These are phyloP conservation scores for Potorous gilbertii DNA, from an alignment of 2,797 vertebrate genomes.

Conservation along the genomic window DNA sequence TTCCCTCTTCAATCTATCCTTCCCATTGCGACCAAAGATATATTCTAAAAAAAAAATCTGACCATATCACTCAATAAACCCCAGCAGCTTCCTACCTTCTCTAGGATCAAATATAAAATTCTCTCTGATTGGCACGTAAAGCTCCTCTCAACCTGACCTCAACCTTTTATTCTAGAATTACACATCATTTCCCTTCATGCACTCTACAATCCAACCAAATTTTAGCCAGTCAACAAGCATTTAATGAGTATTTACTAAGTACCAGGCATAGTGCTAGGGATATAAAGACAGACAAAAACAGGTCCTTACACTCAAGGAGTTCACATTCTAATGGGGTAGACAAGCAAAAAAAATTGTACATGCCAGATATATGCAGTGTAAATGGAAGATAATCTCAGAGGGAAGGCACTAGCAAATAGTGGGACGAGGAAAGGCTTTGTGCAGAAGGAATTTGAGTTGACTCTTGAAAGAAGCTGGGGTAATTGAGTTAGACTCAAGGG, in stretches of 20 bases:
- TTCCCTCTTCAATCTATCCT: neutral
- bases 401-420: too few relatives aligned
- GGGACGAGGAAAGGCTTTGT: too few relatives aligned
- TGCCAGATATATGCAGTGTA: too few relatives aligned
- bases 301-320: neutral
- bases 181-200: too few relatives aligned
- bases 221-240: neutral
- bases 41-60: neutral
- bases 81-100: neutral
- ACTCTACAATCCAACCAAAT: too few relatives aligned
- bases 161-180: neutral
- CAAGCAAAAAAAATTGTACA: neutral
- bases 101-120: neutral
- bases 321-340: neutral
- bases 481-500: neutral
- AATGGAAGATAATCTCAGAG: too few relatives aligned
- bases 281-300: neutral
- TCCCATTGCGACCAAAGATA: neutral
- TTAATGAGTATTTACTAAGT: neutral
- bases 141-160: neutral
- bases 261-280: neutral
- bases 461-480: neutral
- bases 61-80: neutral
- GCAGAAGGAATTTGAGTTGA: neutral
- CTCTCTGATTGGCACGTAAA: neutral